A percentile compares a stretch with the other conserved stretches of the same genome.
Conservation (phyloP, 2,888 invertebrate genomes). For the Keiferia lycopersicella region DNA sequence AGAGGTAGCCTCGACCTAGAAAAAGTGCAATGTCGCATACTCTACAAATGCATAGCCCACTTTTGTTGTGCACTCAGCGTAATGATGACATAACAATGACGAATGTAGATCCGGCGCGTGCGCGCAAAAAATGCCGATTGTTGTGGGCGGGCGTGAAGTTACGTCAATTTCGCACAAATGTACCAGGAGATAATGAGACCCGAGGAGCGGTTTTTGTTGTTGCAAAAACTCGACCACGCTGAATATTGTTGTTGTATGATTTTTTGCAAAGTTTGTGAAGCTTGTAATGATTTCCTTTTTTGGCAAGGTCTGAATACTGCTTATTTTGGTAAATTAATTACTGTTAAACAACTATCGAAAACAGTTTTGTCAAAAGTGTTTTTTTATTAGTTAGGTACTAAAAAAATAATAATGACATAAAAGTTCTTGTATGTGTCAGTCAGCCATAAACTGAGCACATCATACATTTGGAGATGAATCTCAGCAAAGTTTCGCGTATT, state of each 20-base stretch:
- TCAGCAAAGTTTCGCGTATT: conserved; percentile 24
- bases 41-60: conserved; percentile 49
- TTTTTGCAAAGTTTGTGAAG: conserved; percentile 20
- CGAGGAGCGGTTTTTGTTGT: conserved; percentile 40
- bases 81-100: conserved; percentile 73
- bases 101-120: conserved; percentile 62
- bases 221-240: conserved; percentile 28
- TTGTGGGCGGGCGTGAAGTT: conserved; percentile 65
- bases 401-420: too few relatives aligned
- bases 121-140: conserved; percentile 57
- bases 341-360: too few relatives aligned
- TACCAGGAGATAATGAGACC: conserved; percentile 64
- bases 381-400: too few relatives aligned
- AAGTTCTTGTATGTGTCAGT: too few relatives aligned
- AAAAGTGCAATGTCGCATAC: conserved; percentile 56
- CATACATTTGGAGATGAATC: conserved; percentile 10
- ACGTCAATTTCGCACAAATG: conserved; percentile 79
- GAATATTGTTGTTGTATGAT: conserved; percentile 7
- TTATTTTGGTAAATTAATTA: too few relatives aligned
- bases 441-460: background rate
- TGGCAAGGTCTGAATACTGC: too few relatives aligned
- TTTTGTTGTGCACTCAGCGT: conserved; percentile 68
- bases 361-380: too few relatives aligned
- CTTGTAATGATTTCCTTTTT: background rate
- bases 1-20: conserved; percentile 73